Percentiles rank a stretch among this genome's conserved stretches.
phyloP scores from a whole-genome alignment of 2,113 vertebrate species.

The Cyanocitta stelleri region DNA sequence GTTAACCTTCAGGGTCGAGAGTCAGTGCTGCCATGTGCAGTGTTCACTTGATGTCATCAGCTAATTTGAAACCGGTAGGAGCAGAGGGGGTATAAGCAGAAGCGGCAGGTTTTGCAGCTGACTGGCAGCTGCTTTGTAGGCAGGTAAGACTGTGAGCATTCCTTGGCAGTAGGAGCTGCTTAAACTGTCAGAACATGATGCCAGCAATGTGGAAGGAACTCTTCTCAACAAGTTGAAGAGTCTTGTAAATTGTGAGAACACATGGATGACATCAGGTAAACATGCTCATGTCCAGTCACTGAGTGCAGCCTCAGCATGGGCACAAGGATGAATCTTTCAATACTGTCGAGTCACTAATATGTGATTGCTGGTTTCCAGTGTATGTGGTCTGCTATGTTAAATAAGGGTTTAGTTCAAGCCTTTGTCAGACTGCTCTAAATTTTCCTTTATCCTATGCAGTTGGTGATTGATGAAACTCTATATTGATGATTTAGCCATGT shows the following conservation, averaged over 20 bases:
- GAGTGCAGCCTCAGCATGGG: neutral
- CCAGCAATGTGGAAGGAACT: neutral
- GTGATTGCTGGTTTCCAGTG: neutral
- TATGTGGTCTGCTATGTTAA: neutral
- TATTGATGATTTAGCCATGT: neutral
- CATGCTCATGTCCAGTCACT: neutral
- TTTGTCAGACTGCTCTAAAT: neutral
- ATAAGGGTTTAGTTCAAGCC: neutral
- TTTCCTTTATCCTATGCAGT: neutral
- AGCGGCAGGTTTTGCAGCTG: neutral
- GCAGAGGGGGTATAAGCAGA: neutral
- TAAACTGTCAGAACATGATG: neutral
- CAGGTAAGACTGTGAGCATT: neutral
- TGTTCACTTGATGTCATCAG: neutral
- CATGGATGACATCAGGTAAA: neutral
- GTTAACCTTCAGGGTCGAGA: neutral
- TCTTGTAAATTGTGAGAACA: neutral
- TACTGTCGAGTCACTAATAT: fast-evolving
- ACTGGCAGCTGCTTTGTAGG: neutral
- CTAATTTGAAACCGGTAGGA: neutral
- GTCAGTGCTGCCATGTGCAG: neutral
- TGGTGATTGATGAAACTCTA: neutral
- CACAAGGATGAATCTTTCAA: neutral
- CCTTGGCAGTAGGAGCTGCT: neutral
- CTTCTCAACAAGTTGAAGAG: neutral